Base-by-base conservation (phyloP, 1,140 invertebrate species). In the Drosophila navojoa region DNA sequence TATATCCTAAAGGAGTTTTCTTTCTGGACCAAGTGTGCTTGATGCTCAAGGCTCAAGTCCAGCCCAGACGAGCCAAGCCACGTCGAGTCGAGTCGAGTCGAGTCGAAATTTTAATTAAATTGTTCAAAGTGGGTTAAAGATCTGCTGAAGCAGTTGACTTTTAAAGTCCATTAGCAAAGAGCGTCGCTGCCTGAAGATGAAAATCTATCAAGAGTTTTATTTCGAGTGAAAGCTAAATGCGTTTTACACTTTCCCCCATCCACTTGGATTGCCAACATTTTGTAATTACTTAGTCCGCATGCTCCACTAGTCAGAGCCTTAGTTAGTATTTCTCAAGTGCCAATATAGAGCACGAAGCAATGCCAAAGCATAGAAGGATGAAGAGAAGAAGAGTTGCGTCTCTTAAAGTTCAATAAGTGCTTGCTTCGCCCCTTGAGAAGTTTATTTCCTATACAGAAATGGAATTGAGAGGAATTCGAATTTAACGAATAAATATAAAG, bases 51-150 rank as follows among this genome's bases (percentile, higher is more conserved):
- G 19, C 25, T 6, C 45, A 60, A 32, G 29, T 32, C 9, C 15
- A 49, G 59, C 35, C 59, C 27, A 58, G 59, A 69, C 50, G 60
- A 81, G 32, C 9, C 32, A 9, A 32, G 32, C 4, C 40, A 61
- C 22, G 29, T 32, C 9, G 16, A 54, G 59, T 42, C 59, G 38
- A 59, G 29, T 32, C 9, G 16, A 54, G 59, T 42, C 59, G 38
- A 59, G 55, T 69, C 55, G 61, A 81, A 82, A 86, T 63, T 86
- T 86, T 86, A 87, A 86, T 86, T 86, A 86, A 71, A 86, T 81
- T 64, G 52, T 22, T 62, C 38, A 71, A 59, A 71, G 35, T 71
- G 69, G 69, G 54, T 59, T 71, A 67, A 59, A 25, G 47, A 53
- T n/a, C 32, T 13, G 44, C 45, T 38, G 9, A n/a, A 40, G 38